A percentile compares a stretch with the other conserved stretches of the same genome.
Evolutionary conservation across 2,888 invertebrate species (phyloP).

Genomic region (Malthinus flaveolus): DNA sequence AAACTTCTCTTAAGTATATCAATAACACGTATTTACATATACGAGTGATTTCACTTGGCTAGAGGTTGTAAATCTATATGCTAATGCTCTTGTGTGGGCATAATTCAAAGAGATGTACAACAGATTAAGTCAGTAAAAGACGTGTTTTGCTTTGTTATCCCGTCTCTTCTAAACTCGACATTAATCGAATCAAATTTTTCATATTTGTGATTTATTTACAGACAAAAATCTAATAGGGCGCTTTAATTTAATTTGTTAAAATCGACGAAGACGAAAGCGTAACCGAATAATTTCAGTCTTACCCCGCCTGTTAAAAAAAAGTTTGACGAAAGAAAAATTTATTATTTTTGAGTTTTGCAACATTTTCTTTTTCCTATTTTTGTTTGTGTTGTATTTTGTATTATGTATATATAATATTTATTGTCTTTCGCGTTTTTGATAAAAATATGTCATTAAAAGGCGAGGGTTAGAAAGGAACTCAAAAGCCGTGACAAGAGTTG

Average conservation of each 20-base stretch:
- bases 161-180: conserved; percentile 25
- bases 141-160: conserved; percentile 33
- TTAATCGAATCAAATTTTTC: conserved; percentile 4
- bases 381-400: background rate
- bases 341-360: background rate
- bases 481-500: conserved; percentile 20
- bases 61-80: conserved; percentile 43
- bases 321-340: background rate
- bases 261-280: no score
- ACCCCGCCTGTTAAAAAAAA: no score
- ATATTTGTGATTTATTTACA: no score
- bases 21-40: conserved; percentile 41
- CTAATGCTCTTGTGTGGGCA: conserved; percentile 40
- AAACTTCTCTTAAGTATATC: conserved; percentile 38
- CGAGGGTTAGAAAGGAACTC: conserved; percentile 12
- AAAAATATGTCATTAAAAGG: conserved; percentile 14
- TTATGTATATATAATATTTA: no score
- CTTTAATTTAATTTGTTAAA: no score
- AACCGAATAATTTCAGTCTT: no score
- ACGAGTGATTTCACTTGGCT: conserved; percentile 38
- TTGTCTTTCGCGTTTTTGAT: conserved; percentile 8
- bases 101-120: conserved; percentile 35
- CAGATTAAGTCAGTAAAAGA: conserved; percentile 35
- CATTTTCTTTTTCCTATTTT: background rate
- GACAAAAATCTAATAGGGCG: background rate